phyloP scores from a whole-genome alignment of 2,797 vertebrate genomes.

The Myiothlypis chrysogaster region DNA sequence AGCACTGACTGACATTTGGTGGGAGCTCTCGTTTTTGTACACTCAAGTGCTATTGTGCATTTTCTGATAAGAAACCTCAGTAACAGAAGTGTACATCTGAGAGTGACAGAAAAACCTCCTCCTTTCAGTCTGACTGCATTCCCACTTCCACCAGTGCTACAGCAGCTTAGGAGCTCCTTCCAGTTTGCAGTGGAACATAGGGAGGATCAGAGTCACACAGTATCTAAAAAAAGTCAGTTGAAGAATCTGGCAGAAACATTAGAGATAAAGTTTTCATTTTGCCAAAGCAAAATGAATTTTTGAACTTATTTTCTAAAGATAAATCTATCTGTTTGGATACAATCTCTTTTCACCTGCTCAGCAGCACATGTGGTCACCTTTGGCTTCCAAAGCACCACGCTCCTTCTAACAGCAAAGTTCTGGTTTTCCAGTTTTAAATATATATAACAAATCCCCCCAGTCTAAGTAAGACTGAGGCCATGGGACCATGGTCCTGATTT shows the following conservation, averaged over 20 bases:
- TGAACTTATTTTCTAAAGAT: neutral
- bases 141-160: neutral
- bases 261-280: neutral
- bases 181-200: neutral
- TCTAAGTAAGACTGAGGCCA: fast-evolving
- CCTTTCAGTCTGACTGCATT: neutral
- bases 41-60: conserved; percentile 2
- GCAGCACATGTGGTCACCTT: fast-evolving
- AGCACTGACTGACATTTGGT: conserved; percentile 40
- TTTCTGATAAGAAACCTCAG: conserved; percentile 60
- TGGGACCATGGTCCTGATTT: neutral
- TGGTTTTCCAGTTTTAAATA: neutral
- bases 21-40: conserved; percentile 1
- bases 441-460: neutral
- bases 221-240: neutral
- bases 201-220: neutral
- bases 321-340: neutral
- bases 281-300: neutral
- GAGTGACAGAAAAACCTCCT: conserved; percentile 4
- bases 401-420: neutral
- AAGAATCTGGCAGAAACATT: neutral
- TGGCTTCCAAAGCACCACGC: neutral
- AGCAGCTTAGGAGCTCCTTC: neutral
- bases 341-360: neutral
- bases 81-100: conserved; percentile 5